Base-by-base conservation (phyloP, 1,140 invertebrate species). In the Conus ventricosus region DNA sequence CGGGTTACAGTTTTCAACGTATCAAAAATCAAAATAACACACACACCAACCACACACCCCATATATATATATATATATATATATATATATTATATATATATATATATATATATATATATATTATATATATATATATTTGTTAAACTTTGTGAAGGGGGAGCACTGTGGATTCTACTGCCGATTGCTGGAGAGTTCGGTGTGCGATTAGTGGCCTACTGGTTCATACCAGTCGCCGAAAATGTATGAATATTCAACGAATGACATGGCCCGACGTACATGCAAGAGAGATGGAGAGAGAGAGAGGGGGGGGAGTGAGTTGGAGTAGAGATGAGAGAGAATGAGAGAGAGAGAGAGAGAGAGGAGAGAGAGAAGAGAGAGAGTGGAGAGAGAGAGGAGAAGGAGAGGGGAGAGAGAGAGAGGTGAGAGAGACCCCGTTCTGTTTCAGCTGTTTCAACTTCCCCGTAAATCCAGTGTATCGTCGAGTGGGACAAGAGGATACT, bases 291-390 rank as follows among this genome's bases (percentile, higher is more conserved):
- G 5, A 76, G 71, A 4, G 71, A 76, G 71, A 76, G 71, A 76
- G 20, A 25, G 71, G n/a, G 71, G 23, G 71, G 5, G 23, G 71
- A 76, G 71, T 1, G 20, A 76, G 71, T 11, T 8, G 6, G 71
- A 76, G 71, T 20, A 6, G 1, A 1, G 23, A 23, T 13, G n/a
- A 4, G n/a, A n/a, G n/a, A n/a, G 71, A 76, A 6, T 4, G 71
- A 76, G 71, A 76, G 71, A 76, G 71, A 76, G 71, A 25, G 71
- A 76, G 71, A 76, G 71, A 76, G 71, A 76, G 71, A 76, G 25
- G 71, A 76, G 71, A 76, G 71, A 25, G 71, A 76, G 71, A 76
- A 76, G 71, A 76, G 71, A 25, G 71, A 76, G 71, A 76, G 71
- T 11, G 57, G 60, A 63, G 60, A 63, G 60, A 63, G 60, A 13